These are phyloP conservation scores for Metopolophium dirhodum DNA, from an alignment of 1,140 invertebrate genomes.

Conservation along the genomic window DNA sequence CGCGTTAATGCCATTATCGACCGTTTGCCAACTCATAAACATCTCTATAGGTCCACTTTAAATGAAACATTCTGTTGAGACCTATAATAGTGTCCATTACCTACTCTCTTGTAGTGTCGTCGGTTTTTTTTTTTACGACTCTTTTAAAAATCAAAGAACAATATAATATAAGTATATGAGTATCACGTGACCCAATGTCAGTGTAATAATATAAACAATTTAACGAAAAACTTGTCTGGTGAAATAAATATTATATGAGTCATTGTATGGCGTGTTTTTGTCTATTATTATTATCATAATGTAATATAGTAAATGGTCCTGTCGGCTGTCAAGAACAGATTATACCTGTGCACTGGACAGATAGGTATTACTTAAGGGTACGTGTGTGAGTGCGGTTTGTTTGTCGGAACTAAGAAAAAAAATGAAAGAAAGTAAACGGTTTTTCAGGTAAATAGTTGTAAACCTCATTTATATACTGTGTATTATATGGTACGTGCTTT, in stretches of 20 bases:
- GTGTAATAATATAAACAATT: conserved; percentile 15
- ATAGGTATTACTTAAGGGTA: neutral
- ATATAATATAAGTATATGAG: neutral
- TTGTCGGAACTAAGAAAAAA: neutral
- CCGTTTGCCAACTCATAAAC: conserved; percentile 23
- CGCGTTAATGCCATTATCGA: conserved; percentile 9
- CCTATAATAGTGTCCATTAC: neutral
- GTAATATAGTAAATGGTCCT: neutral
- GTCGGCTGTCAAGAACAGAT: neutral
- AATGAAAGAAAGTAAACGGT: neutral
- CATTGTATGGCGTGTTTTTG: neutral
- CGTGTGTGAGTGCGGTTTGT: neutral
- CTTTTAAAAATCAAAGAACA: conserved; percentile 18
- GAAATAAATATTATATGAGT: neutral
- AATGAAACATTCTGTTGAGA: neutral
- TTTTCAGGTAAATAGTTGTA: conserved; percentile 1
- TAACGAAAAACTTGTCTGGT: neutral
- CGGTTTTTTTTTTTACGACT: neutral
- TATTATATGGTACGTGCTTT: neutral
- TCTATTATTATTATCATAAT: neutral
- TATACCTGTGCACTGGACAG: too few species aligned
- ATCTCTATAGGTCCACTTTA: neutral
- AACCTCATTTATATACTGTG: neutral
- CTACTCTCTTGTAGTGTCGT: neutral
- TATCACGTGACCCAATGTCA: neutral